Evolutionary conservation across 2,113 vertebrate species (phyloP), one percentile per base, ranked within the genome.

Genomic region (Chamaea fasciata): DNA sequence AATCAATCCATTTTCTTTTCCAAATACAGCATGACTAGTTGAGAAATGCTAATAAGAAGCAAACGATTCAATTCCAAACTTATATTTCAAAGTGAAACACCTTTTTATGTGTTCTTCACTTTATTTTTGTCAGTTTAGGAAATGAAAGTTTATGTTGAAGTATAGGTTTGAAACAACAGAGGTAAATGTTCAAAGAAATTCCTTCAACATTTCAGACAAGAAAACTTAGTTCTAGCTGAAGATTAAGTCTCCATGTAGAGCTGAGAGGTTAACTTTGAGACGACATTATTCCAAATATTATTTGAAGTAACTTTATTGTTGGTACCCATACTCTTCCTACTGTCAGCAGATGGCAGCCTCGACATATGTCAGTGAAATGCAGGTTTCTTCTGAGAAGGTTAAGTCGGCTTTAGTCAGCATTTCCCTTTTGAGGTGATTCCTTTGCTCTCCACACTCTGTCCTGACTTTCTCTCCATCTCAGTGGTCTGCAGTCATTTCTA

Each of bases 301-400:
- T 13, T 53, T 35, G 70, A 42, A 62, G 7, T 2, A 16, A 9
- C 10, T 4, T 21, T 12, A 15, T 17, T 62, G 55, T 41, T 46
- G 56, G 27, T 19, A 22, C 31, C n/a, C 47, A 60, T 27, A 31
- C 31, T 69, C 60, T n/a, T 42, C 11, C 46, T 67, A 33, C 35
- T 21, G 95, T 83, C 96, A 84, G 93, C 93, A 97, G 96, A 77
- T 96, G 96, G 96, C 96, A 95, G 88, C 81, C 76, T 91, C 23
- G 28, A 73, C 62, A 18, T 46, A 27, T 3, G 18, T 24, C 83
- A 35, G 52, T 6, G 49, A 86, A 60, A 26, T 2, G 4, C 4
- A 7, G 9, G 8, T 35, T 69, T 49, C 28, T 39, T 2, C 0
- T 0, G 15, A 0, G 26, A 23, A 7, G 21, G 15, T 57, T 8